Evolutionary conservation across 2,888 invertebrate species (phyloP).

Genomic region (Brachycybe producta): DNA sequence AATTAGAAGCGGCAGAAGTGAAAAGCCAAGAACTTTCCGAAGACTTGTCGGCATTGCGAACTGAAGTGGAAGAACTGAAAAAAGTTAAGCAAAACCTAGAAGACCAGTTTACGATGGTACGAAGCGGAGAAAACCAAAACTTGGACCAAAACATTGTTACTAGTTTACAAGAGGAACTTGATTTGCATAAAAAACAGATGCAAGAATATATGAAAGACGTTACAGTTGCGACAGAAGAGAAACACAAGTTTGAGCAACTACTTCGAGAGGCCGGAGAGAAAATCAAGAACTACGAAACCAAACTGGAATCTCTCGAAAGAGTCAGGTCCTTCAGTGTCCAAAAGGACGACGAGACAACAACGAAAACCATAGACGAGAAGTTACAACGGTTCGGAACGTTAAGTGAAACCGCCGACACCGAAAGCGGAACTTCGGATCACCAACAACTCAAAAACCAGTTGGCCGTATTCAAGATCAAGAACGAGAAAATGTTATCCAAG

Average conservation of each 20-base stretch:
- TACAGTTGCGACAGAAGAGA: conserved; percentile 43
- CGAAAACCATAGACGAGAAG: conserved; percentile 3
- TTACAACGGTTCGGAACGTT: background rate
- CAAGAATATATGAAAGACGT: conserved; percentile 47
- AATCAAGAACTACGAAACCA: no score
- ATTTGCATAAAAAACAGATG: conserved; percentile 28
- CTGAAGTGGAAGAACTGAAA: background rate
- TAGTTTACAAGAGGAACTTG: conserved; percentile 1
- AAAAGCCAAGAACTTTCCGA: background rate
- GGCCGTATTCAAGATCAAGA: conserved; percentile 48
- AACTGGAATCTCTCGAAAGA: background rate
- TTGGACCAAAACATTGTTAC: background rate
- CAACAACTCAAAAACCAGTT: conserved; percentile 12
- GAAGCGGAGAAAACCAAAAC: no score
- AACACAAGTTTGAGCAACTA: background rate
- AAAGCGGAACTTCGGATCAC: background rate
- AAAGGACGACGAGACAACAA: background rate
- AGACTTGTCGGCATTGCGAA: background rate
- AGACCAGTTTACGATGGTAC: no score
- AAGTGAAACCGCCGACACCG: background rate
- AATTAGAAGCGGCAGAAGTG: no score
- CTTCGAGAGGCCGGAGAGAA: no score
- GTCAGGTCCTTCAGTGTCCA: background rate
- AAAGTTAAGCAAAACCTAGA: no score
- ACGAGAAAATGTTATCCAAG: conserved; percentile 65